phyloP scores from a whole-genome alignment of 2,888 invertebrate genomes.

The Hirtodrosophila cameraria region DNA sequence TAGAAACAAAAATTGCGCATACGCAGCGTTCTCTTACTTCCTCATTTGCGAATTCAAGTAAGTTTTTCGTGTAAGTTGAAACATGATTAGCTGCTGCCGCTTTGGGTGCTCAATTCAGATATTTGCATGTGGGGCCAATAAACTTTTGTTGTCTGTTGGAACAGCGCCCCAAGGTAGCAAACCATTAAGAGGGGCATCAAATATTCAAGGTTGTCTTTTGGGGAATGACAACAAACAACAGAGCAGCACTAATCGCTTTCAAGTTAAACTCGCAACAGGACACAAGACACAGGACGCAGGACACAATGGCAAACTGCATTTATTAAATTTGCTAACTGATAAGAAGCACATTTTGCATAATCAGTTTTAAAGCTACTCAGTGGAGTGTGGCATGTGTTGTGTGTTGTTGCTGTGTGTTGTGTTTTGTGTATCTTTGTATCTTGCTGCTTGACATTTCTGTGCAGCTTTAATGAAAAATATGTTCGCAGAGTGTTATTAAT shows the following conservation, averaged over 20 bases:
- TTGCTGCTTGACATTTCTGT: slow-evolving; percentile 63
- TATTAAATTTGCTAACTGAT: slow-evolving; percentile 48
- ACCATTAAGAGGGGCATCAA: slow-evolving; percentile 22
- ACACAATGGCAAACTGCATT: slow-evolving; percentile 38
- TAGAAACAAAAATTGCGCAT: no score
- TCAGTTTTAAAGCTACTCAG: slow-evolving; percentile 44
- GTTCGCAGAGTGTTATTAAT: slow-evolving; percentile 76
- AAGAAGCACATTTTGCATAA: slow-evolving; percentile 41
- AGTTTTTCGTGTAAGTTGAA: no score
- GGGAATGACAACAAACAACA: slow-evolving; percentile 18
- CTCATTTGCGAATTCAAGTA: no score
- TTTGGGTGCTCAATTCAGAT: no score
- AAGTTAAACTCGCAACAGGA: slow-evolving; percentile 15
- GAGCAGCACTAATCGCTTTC: slow-evolving; percentile 53
- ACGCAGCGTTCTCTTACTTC: no score
- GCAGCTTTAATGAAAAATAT: slow-evolving; percentile 78
- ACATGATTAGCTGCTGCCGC: no score
- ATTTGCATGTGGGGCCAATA: no score
- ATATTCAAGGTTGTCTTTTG: slow-evolving; percentile 29
- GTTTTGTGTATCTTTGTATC: slow-evolving; percentile 33
- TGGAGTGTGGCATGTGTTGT: slow-evolving; percentile 6
- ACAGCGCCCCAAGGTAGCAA: slow-evolving; percentile 4
- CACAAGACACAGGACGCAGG: slow-evolving; percentile 10
- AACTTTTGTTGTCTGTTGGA: no score
- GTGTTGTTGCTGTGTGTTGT: no score